phyloP scores from a whole-genome alignment of 2,888 invertebrate species.

The Pristionchus fissidentatus region DNA sequence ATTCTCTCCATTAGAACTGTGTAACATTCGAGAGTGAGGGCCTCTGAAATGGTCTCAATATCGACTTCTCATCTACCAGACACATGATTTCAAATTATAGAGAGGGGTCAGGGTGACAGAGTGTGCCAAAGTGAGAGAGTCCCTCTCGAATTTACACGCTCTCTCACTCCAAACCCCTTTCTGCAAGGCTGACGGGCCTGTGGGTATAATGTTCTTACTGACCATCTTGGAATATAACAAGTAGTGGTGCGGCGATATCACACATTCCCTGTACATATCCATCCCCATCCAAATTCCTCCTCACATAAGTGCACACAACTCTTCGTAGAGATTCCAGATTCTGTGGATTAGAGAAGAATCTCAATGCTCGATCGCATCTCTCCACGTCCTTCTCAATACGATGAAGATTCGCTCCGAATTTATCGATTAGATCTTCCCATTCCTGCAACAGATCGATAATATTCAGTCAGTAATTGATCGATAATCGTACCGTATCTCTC shows the following conservation, averaged over 20 bases:
- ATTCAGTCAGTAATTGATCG: background rate
- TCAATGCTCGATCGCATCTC: conserved; percentile 91
- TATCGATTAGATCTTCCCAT: conserved; percentile 60
- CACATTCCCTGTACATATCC: conserved; percentile 99
- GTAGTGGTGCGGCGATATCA: conserved; percentile 91
- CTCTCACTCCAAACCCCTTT: too few species aligned
- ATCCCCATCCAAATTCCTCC: conserved; percentile 89
- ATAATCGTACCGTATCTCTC: conserved; percentile 3
- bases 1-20: conserved; percentile 91
- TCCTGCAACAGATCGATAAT: conserved; percentile 37
- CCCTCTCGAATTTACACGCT: too few species aligned
- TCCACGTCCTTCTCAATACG: conserved; percentile 97
- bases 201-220: conserved; percentile 52
- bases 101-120: background rate
- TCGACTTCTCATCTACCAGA: background rate
- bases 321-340: conserved; percentile 82
- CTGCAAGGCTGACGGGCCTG: too few species aligned
- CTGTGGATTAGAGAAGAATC: conserved; percentile 45
- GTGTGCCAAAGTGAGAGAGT: background rate
- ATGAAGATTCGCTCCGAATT: conserved; percentile 87
- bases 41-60: conserved; percentile 82
- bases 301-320: conserved; percentile 93
- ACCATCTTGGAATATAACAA: conserved; percentile 91
- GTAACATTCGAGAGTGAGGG: conserved; percentile 91
- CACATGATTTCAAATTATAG: background rate